phyloP scores from a whole-genome alignment of 2,113 vertebrate species.

The Pedionomus torquatus region DNA sequence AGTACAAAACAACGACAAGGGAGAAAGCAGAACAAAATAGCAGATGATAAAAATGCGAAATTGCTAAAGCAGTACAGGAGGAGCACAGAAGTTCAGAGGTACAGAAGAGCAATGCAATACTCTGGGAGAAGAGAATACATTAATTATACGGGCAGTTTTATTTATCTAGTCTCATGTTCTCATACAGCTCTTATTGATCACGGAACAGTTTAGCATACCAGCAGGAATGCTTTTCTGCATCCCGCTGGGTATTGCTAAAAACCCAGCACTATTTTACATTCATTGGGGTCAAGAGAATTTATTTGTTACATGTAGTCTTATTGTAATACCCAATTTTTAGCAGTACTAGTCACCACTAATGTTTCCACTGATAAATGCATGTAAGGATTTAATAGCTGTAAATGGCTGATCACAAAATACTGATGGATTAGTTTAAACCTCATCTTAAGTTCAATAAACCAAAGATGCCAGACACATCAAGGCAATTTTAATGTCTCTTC shows the following conservation, averaged over 20 bases:
- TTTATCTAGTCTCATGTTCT: neutral
- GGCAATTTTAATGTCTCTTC: neutral
- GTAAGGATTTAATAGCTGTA: neutral
- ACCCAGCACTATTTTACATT: neutral
- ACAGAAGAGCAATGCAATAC: neutral
- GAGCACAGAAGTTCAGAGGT: neutral
- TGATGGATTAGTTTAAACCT: neutral
- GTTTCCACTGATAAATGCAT: neutral
- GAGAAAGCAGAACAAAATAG: constrained; percentile 3
- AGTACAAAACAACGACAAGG: neutral
- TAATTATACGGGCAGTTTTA: constrained; percentile 27
- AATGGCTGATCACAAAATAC: neutral
- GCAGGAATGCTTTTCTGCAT: neutral
- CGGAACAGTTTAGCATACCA: constrained; percentile 19
- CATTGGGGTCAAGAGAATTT: neutral
- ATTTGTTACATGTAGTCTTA: neutral
- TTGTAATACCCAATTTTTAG: neutral
- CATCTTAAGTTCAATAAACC: neutral
- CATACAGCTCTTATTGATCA: constrained; percentile 32
- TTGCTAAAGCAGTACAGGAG: neutral
- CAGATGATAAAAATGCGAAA: neutral
- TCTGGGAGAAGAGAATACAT: neutral
- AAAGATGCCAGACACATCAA: neutral
- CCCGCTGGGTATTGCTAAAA: neutral
- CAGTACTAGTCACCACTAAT: neutral